These are phyloP conservation scores for Berghia stephanieae DNA, from an alignment of 1,140 invertebrate genomes.

Conservation along the genomic window DNA sequence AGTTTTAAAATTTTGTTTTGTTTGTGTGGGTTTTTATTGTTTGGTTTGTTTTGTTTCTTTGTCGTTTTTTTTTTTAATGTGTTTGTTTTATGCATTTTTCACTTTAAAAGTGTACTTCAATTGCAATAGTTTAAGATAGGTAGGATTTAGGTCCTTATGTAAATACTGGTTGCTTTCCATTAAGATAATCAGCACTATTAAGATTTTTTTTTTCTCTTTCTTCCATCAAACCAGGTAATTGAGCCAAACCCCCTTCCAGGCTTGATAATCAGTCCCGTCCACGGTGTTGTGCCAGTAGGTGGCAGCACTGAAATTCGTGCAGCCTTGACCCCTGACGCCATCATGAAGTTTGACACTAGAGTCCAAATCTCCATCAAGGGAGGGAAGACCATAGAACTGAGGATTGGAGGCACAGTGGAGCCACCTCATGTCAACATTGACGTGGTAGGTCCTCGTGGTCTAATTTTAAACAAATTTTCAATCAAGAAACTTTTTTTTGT, in stretches of 20 bases:
- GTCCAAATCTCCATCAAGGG: slow-evolving; percentile 62
- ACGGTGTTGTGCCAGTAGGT: slow-evolving; percentile 65
- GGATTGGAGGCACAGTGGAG: slow-evolving; percentile 65
- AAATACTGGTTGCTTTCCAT: too few relatives aligned
- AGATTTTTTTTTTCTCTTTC: background rate
- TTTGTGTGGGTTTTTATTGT: background rate
- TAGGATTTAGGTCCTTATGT: too few relatives aligned
- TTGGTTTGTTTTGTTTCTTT: background rate
- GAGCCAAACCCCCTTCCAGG: slow-evolving; percentile 65
- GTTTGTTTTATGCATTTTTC: background rate
- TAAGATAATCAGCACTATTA: too few relatives aligned
- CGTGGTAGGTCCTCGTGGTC: slow-evolving; percentile 50
- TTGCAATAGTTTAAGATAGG: too few relatives aligned
- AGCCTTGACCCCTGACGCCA: slow-evolving; percentile 57
- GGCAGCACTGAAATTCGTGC: slow-evolving; percentile 59
- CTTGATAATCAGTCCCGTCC: slow-evolving; percentile 57
- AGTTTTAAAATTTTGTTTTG: too few relatives aligned
- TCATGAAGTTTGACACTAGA: slow-evolving; percentile 67
- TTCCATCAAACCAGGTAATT: too few relatives aligned
- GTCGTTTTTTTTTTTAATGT: background rate
- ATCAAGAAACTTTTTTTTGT: too few relatives aligned
- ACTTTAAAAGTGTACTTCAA: background rate
- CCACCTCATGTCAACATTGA: slow-evolving; percentile 64
- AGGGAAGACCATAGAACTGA: slow-evolving; percentile 59
- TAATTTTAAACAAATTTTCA: slow-evolving; percentile 11